Percentiles rank a stretch among this genome's conserved stretches.
These are phyloP conservation scores for Dasypogon diadema DNA, from an alignment of 2,888 invertebrate genomes.

Conservation along the genomic window DNA sequence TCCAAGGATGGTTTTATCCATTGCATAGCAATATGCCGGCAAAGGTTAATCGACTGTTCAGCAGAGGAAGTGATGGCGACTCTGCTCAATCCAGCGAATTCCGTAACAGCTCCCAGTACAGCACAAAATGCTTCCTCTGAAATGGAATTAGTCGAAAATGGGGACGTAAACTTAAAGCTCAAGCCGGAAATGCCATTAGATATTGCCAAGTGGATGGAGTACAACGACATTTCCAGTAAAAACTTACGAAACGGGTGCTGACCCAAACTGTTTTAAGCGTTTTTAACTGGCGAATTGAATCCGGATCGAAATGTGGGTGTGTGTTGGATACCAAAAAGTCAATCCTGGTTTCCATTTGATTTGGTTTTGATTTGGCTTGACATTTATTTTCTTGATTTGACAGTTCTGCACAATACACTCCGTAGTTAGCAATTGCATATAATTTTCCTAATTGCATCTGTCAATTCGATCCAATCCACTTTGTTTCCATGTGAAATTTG, in stretches of 20 bases:
- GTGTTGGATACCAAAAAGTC: no score
- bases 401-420: background rate
- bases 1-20: slow-evolving; percentile 79
- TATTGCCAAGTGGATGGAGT: slow-evolving; percentile 78
- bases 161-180: slow-evolving; percentile 62
- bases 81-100: slow-evolving; percentile 60
- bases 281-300: no score
- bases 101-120: background rate
- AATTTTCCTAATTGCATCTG: no score
- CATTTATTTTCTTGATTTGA: background rate
- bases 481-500: no score
- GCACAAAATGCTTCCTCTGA: background rate
- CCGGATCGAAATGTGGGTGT: no score
- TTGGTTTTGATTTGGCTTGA: no score
- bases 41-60: slow-evolving; percentile 70
- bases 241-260: slow-evolving; percentile 71
- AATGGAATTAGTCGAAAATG: slow-evolving; percentile 60
- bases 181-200: slow-evolving; percentile 76
- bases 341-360: no score
- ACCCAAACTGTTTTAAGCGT: slow-evolving; percentile 57
- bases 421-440: background rate
- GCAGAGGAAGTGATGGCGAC: slow-evolving; percentile 70
- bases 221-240: slow-evolving; percentile 79
- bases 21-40: slow-evolving; percentile 70
- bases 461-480: no score